Percentiles rank a stretch among this genome's conserved stretches.
phyloP scores from a whole-genome alignment of 2,797 vertebrate genomes.

The Botia almorhae region DNA sequence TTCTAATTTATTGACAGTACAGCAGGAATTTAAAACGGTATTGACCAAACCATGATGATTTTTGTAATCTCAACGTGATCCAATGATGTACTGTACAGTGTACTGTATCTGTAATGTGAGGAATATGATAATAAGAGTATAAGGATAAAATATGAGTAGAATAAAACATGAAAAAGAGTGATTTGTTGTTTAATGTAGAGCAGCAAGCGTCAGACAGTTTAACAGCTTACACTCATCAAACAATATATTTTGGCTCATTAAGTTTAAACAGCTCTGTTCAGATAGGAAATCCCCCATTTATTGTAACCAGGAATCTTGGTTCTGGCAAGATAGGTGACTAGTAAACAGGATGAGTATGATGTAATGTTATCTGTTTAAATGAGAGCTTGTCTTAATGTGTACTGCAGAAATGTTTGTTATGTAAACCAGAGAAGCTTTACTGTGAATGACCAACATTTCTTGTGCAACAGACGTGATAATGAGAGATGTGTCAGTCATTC shows the following conservation, averaged over 20 bases:
- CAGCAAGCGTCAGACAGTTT: background rate
- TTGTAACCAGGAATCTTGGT: slow-evolving; percentile 3
- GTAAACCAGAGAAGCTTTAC: background rate
- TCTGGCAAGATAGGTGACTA: slow-evolving; percentile 16
- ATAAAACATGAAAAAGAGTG: no score
- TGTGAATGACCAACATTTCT: background rate
- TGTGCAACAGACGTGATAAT: no score
- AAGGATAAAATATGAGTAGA: no score
- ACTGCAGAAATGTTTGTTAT: background rate
- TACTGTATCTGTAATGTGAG: no score
- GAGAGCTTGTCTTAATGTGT: background rate
- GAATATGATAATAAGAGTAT: no score
- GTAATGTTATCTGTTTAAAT: no score
- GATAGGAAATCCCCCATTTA: slow-evolving; percentile 25
- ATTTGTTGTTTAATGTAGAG: background rate
- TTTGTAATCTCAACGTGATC: no score
- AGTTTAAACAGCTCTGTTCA: slow-evolving; percentile 8
- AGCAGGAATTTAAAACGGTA: no score
- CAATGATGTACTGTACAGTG: no score
- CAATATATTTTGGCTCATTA: slow-evolving; percentile 27
- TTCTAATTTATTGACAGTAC: no score
- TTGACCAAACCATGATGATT: no score
- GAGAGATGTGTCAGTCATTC: no score
- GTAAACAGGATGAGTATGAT: slow-evolving; percentile 27
- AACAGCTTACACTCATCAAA: slow-evolving; percentile 10